Base-by-base conservation (phyloP, 2,888 invertebrate genomes). In the Caenorhabditis sulstoni region DNA sequence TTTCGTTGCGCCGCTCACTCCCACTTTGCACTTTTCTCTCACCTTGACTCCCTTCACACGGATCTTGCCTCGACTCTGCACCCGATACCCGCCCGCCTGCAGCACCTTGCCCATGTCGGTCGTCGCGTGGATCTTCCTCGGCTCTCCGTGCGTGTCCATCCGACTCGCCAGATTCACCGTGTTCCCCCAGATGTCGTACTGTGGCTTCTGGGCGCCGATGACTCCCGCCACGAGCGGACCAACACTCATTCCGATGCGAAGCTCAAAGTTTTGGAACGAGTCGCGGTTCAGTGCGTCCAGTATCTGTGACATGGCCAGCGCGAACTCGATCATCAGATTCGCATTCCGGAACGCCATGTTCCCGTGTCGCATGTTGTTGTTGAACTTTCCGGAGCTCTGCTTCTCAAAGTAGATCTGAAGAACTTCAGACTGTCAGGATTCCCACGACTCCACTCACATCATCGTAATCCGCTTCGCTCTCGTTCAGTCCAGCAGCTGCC, bases 111-210 rank as follows among this genome's bases (percentile, higher is more conserved):
- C 95, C 9, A 95, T 95, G 84, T 94, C 93, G 88, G 95, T 94
- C 2, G 95, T 95, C 8, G 95, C 92, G 86, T 92, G 92, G 68
- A 92, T 91, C 85, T 91, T 90, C 49, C 94, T 94, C 93, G 96
- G 94, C 80, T 94, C 93, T 0, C 97, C 97, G 79, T 95, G 96
- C 81, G 96, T 96, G 91, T 97, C 97, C 97, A 98, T 98, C 58
- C 97, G 92, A 5, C 96, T 96, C 0, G 97, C 97, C 12, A 97
- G 96, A 91, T 97, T 97, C 16, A 98, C 98, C 0, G 97, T 97
- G 91, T 98, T 97, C 14, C 97, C 96, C 97, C 97, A 98, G 87
- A 98, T 97, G 90, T 98, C 97, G 91, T 97, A 97, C 91, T 97
- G 97, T 0, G 97, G 97, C 90, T 97, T 97, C 91, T 97, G 96